Evolutionary conservation across 1,140 invertebrate species (phyloP).

Genomic region (Megalopta genalis): DNA sequence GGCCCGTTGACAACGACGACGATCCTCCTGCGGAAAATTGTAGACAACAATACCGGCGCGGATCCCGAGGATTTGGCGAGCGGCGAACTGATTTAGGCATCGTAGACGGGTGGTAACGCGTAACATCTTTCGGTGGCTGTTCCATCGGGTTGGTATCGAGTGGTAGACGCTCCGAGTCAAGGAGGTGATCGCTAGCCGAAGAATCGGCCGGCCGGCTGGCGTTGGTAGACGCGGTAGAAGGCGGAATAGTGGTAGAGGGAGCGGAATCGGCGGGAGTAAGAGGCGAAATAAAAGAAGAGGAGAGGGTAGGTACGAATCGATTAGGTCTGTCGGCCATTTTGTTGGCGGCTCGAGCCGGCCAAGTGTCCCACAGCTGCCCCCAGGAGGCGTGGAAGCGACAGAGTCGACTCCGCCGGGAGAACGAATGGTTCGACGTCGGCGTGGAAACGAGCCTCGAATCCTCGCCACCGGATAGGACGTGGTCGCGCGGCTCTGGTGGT

Average conservation of each 20-base stretch:
- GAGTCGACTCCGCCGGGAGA: constrained; percentile 55
- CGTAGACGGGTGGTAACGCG: neutral
- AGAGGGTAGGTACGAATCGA: constrained; percentile 68
- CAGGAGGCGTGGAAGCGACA: constrained; percentile 69
- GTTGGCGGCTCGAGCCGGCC: constrained; percentile 67
- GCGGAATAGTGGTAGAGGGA: neutral
- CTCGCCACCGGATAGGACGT: constrained; percentile 55
- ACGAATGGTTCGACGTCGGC: constrained; percentile 53
- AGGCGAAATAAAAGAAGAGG: constrained; percentile 1
- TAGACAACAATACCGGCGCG: too few relatives aligned
- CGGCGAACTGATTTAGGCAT: neutral
- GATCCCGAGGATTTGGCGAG: too few relatives aligned
- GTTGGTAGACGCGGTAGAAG: neutral
- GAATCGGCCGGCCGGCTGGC: constrained; percentile 20
- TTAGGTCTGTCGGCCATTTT: constrained; percentile 76
- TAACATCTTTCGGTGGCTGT: constrained; percentile 10
- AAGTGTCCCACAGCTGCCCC: constrained; percentile 32
- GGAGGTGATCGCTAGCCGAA: constrained; percentile 37
- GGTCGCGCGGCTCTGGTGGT: neutral
- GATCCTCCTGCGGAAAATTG: too few relatives aligned
- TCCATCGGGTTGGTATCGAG: neutral
- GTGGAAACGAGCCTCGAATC: constrained; percentile 41
- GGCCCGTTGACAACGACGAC: too few relatives aligned
- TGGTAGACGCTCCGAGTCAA: constrained; percentile 6
- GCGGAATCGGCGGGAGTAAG: neutral